phyloP scores from a whole-genome alignment of 2,888 invertebrate species.

The Tenthredo livida region DNA sequence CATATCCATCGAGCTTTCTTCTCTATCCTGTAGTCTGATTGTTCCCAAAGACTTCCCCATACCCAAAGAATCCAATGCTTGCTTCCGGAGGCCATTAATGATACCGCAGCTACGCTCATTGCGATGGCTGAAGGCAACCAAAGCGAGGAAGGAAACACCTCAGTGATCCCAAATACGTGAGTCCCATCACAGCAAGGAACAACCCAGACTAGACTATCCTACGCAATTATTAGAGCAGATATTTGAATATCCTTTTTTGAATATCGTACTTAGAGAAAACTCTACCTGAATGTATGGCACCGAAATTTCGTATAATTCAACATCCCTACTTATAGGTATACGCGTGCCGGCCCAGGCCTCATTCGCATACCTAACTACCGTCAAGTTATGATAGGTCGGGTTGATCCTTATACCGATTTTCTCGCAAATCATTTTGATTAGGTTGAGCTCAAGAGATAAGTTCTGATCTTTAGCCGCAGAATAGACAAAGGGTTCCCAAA shows the following conservation, averaged over 20 bases:
- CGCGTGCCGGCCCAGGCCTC: conserved; percentile 14
- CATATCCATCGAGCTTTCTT: conserved; percentile 26
- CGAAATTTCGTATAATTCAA: conserved; percentile 27
- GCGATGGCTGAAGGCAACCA: conserved; percentile 22
- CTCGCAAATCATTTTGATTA: conserved; percentile 35
- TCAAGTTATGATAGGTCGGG: neutral
- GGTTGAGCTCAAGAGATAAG: neutral
- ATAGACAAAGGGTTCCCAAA: conserved; percentile 40
- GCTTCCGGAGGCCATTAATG: neutral
- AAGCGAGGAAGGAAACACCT: neutral
- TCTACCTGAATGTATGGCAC: conserved; percentile 45
- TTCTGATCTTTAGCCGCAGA: neutral
- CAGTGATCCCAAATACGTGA: neutral
- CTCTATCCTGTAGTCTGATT: neutral
- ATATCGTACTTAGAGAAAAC: neutral
- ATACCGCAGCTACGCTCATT: neutral
- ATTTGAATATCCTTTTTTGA: neutral
- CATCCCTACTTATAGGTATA: neutral
- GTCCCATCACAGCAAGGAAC: conserved; percentile 4
- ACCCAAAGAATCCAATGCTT: conserved; percentile 14
- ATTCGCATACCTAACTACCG: neutral
- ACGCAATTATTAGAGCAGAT: neutral
- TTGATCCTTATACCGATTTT: neutral
- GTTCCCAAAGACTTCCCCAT: conserved; percentile 47
- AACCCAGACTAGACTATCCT: conserved; percentile 37